Base-by-base conservation (phyloP, 2,797 vertebrate genomes). In the Choloepus didactylus region DNA sequence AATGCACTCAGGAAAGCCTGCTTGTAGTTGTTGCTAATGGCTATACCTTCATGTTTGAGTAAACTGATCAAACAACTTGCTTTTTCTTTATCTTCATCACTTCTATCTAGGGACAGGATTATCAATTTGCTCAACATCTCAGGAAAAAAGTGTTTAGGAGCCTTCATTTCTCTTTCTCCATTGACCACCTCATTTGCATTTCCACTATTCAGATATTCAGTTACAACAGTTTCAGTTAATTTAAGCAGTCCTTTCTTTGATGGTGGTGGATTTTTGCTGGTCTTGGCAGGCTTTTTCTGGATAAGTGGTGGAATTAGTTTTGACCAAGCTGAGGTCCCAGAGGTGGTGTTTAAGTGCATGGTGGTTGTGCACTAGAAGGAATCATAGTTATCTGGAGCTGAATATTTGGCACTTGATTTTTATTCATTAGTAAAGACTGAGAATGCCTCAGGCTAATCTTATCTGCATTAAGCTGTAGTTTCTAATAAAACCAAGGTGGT, bases 391-490 rank as follows among this genome's bases (percentile, higher is more conserved):
- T 99, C 98, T 99, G 99, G 96, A 99, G 99, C 98, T 99, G 99
- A 97, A 99, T 99, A 98, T 99, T 99, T 98, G 99, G 99, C 97
- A 99, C 99, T 99, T 99, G 99, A 98, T 35, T 99, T 99, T 99
- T 99, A 98, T 99, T 99, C 97, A 99, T 99, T 97, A 99, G 98
- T 98, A 99, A 99, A 96, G 99, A 99, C 98, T 99, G 99, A 98
- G 99, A 99, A 97, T 99, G 99, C 98, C 99, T 99, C 98, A 99
- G 98, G 98, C 99, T 99, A 98, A 99, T 99, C 99, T 99, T 99
- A 96, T 99, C 99, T 97, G 99, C 99, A 98, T 99, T 99, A 98
- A 99, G 99, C 98, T 99, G 99, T 98, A 99, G 99, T 98, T 99
- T 99, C 99, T 99, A 99, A 99, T 98, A 99, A 99, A 99, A 99